Base-by-base conservation (phyloP, 1,140 invertebrate species). In the Drosophila busckii region DNA sequence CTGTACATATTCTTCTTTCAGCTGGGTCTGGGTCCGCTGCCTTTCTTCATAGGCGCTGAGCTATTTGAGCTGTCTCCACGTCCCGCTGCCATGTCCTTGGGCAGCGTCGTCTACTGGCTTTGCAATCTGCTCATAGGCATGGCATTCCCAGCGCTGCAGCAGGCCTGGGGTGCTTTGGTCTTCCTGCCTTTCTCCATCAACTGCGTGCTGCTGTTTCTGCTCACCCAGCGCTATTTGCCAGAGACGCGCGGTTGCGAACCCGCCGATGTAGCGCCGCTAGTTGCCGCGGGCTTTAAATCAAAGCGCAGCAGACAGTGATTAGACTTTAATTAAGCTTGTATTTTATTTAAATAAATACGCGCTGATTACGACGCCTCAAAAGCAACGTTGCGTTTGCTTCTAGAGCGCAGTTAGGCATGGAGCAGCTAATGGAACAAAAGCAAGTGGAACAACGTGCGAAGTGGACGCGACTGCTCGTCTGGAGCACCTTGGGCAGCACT, bases 41-140 rank as follows among this genome's bases (percentile, higher is more conserved):
- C 96, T 0, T 97, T 93, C 87, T 94, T 97, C 67, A 95, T 97
- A 61, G 80, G 84, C 16, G 68, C 84, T 86, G 96, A 98, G 89
- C 88, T 98, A 31, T 97, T 98, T 75, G 93, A 96, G 60, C 94
- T 96, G 40, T 93, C 92, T 3, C 93, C 95, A 0, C 90, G 95
- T 32, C 91, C 95, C 0, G 91, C 91, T 9, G 96, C 94, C 12
- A 97, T 97, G 92, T 92, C 95, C 29, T 88, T 97, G 35, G 95
- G 95, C 3, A 95, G 95, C 46, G 89, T 96, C 54, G 91, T 92
- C 26, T 98, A 97, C 88, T 98, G 96, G 96, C 89, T 90, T 3
- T 93, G 93, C 23, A 98, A 97, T 87, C 96, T 97, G 80, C 63
- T 94, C 2, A 92, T 97, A 26, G 95, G 93, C 19, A 92, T 96